These are phyloP conservation scores for Lycia hirtaria DNA, from an alignment of 2,888 invertebrate genomes.

Conservation along the genomic window DNA sequence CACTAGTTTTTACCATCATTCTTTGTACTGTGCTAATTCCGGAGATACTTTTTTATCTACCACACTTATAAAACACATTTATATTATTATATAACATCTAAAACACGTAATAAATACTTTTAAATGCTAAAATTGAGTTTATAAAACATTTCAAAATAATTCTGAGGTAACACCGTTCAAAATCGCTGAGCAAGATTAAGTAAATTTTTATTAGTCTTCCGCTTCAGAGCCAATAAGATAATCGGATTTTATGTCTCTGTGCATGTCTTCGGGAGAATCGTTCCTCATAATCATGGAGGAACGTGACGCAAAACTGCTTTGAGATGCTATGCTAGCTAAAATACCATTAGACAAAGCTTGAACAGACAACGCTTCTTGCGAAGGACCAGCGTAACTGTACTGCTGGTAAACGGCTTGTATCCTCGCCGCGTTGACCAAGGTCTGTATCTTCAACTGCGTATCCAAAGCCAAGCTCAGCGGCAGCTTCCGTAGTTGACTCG, in stretches of 20 bases:
- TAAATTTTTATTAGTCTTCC: conserved; percentile 63
- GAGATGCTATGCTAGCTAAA: conserved; percentile 74
- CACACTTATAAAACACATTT: conserved; percentile 43
- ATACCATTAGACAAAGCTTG: conserved; percentile 80
- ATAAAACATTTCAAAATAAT: conserved; percentile 17
- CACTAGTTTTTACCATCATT: conserved; percentile 34
- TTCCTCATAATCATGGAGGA: conserved; percentile 60
- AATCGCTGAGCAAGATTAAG: conserved; percentile 24
- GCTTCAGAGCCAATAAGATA: conserved; percentile 73
- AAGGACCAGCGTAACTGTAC: conserved; percentile 79
- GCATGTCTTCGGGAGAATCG: conserved; percentile 75
- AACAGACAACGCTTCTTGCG: conserved; percentile 76
- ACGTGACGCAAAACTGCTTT: conserved; percentile 64
- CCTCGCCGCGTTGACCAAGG: conserved; percentile 75
- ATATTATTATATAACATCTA: conserved; percentile 54
- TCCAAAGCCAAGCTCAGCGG: conserved; percentile 77
- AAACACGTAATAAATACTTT: conserved; percentile 50
- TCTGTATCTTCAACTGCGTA: conserved; percentile 79
- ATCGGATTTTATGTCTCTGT: conserved; percentile 70
- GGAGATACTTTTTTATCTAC: conserved; percentile 33
- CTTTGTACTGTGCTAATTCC: conserved; percentile 44
- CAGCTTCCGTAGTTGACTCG: conserved; percentile 77
- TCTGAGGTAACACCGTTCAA: conserved; percentile 11
- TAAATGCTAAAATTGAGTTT: conserved; percentile 25
- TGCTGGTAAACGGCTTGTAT: conserved; percentile 82